Base-by-base conservation (phyloP, 2,888 invertebrate genomes). In the Amiota communis region DNA sequence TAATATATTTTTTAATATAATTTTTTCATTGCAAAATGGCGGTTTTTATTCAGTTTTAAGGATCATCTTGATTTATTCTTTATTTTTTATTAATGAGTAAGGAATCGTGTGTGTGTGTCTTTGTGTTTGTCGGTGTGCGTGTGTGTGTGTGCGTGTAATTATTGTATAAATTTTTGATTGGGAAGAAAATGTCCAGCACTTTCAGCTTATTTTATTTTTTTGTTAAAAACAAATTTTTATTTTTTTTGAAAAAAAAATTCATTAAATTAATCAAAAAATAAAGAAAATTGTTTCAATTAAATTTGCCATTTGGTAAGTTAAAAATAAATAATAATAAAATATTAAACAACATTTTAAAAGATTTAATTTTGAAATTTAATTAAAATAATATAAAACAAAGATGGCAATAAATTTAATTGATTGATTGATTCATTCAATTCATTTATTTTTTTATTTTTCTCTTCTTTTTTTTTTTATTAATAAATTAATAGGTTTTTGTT, bases 101-200 rank as follows among this genome's bases (percentile, higher is more conserved):
- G 36, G 36, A n/a, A 51, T 8, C 53, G 68, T 57, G 51, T 47
- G 69, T 72, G 69, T 75, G 70, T 71, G 72, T 78, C 61, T 70
- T 70, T 74, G 73, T 77, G 74, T 74, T 69, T 71, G 63, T 79
- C 57, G 73, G 65, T 36, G 46, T 70, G 13, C 70, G 49, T 70
- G 23, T 74, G 36, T 72, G 67, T 74, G 57, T 70, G 72, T 72
- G 53, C 51, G 75, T 70, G 76, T 71, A 65, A 59, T 56, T 74
- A 59, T n/a, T n/a, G n/a, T n/a, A n/a, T 70, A 46, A 71, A 46
- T 47, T 9, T 53, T 47, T 77, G 74, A 75, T 72, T 78, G 78
- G 77, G 78, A 81, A 84, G 87, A 88, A 88, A 88, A 88, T 88
- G 88, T 84, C 88, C 88, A 88, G 88, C 88, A 88, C 82, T 88